Evolutionary conservation across 2,888 invertebrate species (phyloP), one percentile per base, ranked within the genome.

Genomic region (Neocrepidodera transversa): DNA sequence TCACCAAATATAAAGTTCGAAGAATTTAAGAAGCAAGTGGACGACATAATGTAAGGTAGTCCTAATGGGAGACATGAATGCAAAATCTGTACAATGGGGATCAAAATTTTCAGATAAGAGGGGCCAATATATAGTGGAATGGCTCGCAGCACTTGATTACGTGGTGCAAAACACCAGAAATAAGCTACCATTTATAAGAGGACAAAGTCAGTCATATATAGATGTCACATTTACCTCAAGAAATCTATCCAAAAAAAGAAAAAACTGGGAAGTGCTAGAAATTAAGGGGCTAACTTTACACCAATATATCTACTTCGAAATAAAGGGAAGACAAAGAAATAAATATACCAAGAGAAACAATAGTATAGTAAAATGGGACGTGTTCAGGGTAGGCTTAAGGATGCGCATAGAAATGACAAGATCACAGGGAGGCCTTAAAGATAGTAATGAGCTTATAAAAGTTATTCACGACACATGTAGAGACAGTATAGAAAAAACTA

Each of bases 11-110:
- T 49, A 2, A 3, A 11, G 2, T 7, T 56, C 6, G 40, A 38
- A 16, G 42, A 26, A 1, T 52, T 20, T 35, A 43, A 26, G 16
- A 13, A 30, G 7, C 13, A 28, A 13, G 18, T 54, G 2, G 58
- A 36, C n/a, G 20, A 40, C 6, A n/a, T 48, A 1, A 48, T 59
- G 49, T n/a, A 23, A 28, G 10, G n/a, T 14, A 2, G 2, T 61
- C 7, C 13, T 53, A 5, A 4, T 49, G 16, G 58, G 61, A 16
- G 61, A 61, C 18, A 14, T 58, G 3, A 47, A 61, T 8, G 50
- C 53, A 0, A 58, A 61, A 16, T 38, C 58, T 1, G 10, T 30
- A 1, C 20, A 26, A 26, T 61, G 58, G 54, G 51, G 51, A 1
- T 52, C 61, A 6, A 23, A 51, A 4, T 2, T 13, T 4, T 10